Percentiles rank a stretch among this genome's conserved stretches.
phyloP scores from a whole-genome alignment of 2,797 vertebrate genomes.

The Leucoraja ocellata region DNA sequence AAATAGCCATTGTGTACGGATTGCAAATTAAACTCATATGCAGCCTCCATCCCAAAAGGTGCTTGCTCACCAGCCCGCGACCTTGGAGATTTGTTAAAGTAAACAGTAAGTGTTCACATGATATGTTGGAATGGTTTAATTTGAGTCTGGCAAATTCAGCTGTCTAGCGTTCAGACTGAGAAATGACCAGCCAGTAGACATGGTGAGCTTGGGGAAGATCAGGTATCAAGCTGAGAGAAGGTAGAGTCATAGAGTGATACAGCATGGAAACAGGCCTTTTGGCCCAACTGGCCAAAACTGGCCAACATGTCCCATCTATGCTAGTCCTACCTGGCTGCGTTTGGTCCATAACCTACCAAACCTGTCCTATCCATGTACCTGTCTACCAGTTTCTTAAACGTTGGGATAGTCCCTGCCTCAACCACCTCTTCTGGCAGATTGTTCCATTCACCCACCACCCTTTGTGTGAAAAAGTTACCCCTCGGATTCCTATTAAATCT shows the following conservation, averaged over 20 bases:
- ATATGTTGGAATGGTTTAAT: neutral
- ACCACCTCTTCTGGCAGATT: too few relatives aligned
- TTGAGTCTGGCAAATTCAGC: neutral
- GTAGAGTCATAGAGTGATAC: neutral
- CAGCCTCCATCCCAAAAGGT: neutral
- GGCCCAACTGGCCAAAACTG: too few relatives aligned
- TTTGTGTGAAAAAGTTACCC: too few relatives aligned
- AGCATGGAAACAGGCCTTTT: too few relatives aligned
- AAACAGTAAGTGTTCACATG: neutral
- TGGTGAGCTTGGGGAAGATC: neutral
- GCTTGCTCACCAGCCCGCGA: neutral
- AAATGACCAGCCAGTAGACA: neutral
- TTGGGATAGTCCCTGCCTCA: too few relatives aligned
- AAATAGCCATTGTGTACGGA: neutral
- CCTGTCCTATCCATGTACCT: too few relatives aligned
- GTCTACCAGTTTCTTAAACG: too few relatives aligned
- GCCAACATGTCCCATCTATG: too few relatives aligned
- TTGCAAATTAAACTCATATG: neutral
- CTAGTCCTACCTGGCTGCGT: too few relatives aligned
- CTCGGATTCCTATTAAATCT: too few relatives aligned
- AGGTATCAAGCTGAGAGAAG: neutral
- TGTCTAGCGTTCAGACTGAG: neutral
- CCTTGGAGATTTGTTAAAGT: neutral
- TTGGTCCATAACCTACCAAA: too few relatives aligned
- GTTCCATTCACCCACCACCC: too few relatives aligned